Conservation (phyloP, 2,797 vertebrate species). For the Macropus fuliginosus region DNA sequence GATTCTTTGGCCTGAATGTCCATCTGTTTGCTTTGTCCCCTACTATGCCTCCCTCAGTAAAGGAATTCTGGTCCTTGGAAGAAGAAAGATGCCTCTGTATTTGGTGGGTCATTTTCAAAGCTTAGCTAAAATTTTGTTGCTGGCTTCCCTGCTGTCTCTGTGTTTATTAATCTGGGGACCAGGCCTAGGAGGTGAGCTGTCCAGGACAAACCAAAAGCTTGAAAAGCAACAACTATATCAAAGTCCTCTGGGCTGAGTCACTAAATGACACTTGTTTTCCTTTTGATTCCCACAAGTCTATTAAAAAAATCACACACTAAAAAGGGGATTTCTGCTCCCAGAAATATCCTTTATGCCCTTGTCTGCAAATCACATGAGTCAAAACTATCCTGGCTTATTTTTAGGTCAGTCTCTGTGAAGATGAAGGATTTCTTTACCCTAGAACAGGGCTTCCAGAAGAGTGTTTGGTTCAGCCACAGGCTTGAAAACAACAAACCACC, state of each 20-base stretch:
- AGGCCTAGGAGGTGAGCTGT: not conserved
- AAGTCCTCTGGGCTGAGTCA: constrained; percentile 57
- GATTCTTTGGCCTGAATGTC: not conserved
- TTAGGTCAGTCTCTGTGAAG: constrained; percentile 29
- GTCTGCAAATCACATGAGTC: constrained; percentile 53
- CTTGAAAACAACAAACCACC: not conserved
- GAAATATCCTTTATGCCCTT: not conserved
- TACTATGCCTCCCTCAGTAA: not conserved
- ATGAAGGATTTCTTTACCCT: not conserved
- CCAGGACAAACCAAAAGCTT: not conserved
- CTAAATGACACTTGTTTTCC: not conserved
- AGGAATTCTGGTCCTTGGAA: not conserved
- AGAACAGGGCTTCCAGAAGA: not conserved
- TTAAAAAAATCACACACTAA: not conserved
- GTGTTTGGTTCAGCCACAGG: not conserved
- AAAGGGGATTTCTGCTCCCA: constrained; percentile 17
- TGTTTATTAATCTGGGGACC: not conserved
- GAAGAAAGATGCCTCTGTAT: not conserved
- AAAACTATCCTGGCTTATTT: constrained; percentile 48
- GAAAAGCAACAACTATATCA: not conserved
- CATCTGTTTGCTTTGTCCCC: not conserved
- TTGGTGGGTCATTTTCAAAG: not conserved
- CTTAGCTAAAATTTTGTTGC: not conserved
- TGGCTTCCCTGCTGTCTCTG: not conserved
- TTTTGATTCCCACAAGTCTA: constrained; percentile 8